Base-by-base conservation (phyloP, 2,797 vertebrate species). In the Parambassis ranga region DNA sequence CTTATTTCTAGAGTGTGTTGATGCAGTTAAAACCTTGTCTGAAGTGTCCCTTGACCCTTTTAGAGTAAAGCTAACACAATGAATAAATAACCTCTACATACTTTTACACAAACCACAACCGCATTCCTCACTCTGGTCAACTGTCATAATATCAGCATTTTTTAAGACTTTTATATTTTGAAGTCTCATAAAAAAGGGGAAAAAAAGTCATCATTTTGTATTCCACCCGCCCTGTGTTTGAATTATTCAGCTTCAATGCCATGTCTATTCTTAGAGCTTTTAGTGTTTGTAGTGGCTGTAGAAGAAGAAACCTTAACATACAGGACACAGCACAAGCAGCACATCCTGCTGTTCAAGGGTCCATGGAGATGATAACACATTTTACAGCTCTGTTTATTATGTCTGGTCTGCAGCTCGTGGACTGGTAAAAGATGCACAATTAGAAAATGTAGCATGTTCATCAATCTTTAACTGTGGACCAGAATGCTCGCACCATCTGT, bases 211-310 rank as follows among this genome's bases (percentile, higher is more conserved):
- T 62, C 10, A 39, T 79, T 72, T 59, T 84, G 79, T 65, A 78
- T 85, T 88, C 83, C 77, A 52, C 66, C 75, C 76, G n/a, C n/a
- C 65, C 71, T 71, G 38, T 28, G 14, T 77, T 51, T 87, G 79
- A 87, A 89, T 88, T 82, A 89, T 90, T 89, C 79, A 87, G 57
- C 82, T 76, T 83, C 78, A 77, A 52, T 82, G 74, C 62, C 63
- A 71, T 70, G 77, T 79, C 78, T 87, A 82, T 86, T 87, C 78
- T 85, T 84, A 71, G 82, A 64, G 26, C 51, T 81, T 74, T 65
- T 71, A 46, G 65, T 71, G 70, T 81, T 79, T 83, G 51, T 44
- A 71, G n/a, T 67, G 38, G 44, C 65, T 59, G 47, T 18, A 24
- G 42, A 67, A 24, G 42, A 67, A 46, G 26, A 67, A 56, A 30